phyloP scores from a whole-genome alignment of 2,113 vertebrate species.

The Mugil cephalus region DNA sequence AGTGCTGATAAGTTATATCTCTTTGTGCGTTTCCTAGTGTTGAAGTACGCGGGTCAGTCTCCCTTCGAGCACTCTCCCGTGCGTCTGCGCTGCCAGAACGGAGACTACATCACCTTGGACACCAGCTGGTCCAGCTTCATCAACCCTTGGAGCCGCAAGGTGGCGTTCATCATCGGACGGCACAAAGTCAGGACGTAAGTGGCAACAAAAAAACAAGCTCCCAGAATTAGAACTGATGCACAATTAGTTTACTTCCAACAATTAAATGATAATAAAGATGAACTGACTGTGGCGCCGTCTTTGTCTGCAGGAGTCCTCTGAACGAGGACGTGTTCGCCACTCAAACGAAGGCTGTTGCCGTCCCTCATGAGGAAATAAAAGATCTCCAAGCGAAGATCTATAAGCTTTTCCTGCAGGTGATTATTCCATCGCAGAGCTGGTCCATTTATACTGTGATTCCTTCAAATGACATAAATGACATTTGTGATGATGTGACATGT shows the following conservation, averaged over 20 bases:
- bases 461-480: too few relatives aligned
- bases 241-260: not conserved
- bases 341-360: constrained; percentile 68
- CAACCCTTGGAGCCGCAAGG: constrained; percentile 93
- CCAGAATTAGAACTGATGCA: not conserved
- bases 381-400: constrained; percentile 93
- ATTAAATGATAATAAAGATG: not conserved
- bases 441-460: too few relatives aligned
- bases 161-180: constrained; percentile 90
- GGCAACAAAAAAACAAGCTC: not conserved
- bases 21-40: constrained; percentile 76
- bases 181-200: constrained; percentile 94
- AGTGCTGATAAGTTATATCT: not conserved
- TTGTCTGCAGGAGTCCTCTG: constrained; percentile 86
- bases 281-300: not conserved
- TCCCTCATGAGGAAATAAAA: constrained; percentile 86
- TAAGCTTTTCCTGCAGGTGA: constrained; percentile 92
- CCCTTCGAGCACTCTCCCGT: constrained; percentile 92
- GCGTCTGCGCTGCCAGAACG: constrained; percentile 90
- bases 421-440: not conserved
- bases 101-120: constrained; percentile 90
- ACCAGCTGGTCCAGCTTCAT: constrained; percentile 95
- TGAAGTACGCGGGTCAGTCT: constrained; percentile 88
- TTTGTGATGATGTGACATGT: too few relatives aligned
- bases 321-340: constrained; percentile 93